phyloP scores from a whole-genome alignment of 2,113 vertebrate genomes.

The Patagioenas fasciata region DNA sequence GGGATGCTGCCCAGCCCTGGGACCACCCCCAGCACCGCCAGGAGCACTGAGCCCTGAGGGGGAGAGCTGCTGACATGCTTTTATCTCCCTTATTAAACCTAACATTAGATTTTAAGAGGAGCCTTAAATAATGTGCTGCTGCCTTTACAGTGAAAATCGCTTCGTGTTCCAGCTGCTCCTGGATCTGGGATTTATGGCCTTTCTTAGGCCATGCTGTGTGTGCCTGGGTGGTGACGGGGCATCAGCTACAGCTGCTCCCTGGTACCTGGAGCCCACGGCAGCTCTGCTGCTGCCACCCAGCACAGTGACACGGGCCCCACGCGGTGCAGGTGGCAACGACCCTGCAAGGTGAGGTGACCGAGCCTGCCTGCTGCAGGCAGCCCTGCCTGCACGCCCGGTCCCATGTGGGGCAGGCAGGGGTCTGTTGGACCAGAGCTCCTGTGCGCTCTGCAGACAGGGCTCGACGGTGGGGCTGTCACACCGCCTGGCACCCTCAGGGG shows the following conservation, averaged over 20 bases:
- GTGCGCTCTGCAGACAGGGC: no score
- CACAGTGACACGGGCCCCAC: accelerated
- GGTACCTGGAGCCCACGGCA: neutral
- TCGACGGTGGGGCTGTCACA: accelerated
- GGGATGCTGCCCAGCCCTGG: neutral
- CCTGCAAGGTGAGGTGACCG: accelerated
- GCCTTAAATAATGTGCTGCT: slow-evolving; percentile 38
- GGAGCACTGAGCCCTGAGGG: neutral
- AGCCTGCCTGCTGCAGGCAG: neutral
- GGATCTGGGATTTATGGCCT: neutral
- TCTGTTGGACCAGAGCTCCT: neutral
- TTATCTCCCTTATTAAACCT: slow-evolving; percentile 52
- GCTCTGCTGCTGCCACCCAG: neutral
- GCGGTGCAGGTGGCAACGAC: accelerated
- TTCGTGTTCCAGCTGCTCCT: neutral
- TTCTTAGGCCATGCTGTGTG: accelerated
- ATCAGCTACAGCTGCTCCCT: neutral
- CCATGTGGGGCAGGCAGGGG: neutral
- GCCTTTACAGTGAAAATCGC: neutral
- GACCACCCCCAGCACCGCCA: accelerated
- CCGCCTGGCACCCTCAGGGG: neutral
- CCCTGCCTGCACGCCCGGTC: accelerated
- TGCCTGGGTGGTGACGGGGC: accelerated
- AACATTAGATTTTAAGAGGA: slow-evolving; percentile 58
- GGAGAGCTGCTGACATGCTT: neutral